Evolutionary conservation across 2,888 invertebrate genomes (phyloP), one percentile per base, ranked within the genome.

Genomic region (Dolichomitus sp.): DNA sequence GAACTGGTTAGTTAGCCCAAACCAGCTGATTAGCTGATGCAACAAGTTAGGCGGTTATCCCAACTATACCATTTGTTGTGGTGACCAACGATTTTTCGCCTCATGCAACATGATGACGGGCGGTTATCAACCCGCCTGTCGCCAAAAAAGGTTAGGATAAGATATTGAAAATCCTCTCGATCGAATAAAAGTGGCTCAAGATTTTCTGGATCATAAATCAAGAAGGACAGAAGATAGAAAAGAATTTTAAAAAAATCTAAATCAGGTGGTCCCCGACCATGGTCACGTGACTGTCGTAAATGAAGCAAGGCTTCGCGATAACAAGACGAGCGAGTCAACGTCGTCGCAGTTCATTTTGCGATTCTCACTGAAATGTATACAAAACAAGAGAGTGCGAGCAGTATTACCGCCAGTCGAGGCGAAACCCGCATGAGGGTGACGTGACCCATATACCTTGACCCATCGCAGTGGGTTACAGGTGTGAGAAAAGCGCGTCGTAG

Each of bases 381-480:
- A 37, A 40, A 70, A 77, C 63, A 48, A 37, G 63, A 87, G 76
- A 85, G 87, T 84, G 86, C 23, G 52, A 63, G 57, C 70, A 79
- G 57, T 74, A 76, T n/a, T 30, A 4, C 14, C 9, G 33, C 75
- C 57, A 72, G 87, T 59, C 77, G 77, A 81, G 83, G 80, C 84
- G 87, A 85, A 86, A 85, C 93, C 93, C 93, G 93, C 93, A 93
- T 93, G 93, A 92, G 93, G 93, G 93, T 91, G 89, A 85, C 87
- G 85, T 92, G 90, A 89, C 91, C 91, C 82, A 93, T 89, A 93
- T 93, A 93, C 93, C 93, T 93, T 93, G 93, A 92, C 93, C 92
- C 88, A 91, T 90, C 92, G 90, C 69, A 79, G 70, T 86, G 79
- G 86, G 89, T 90, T 88, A 90, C 90, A 89, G 88, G 89, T 90